Evolutionary conservation across 2,888 invertebrate species (phyloP), one percentile per base, ranked within the genome.

Genomic region (Agonopterix arenella): DNA sequence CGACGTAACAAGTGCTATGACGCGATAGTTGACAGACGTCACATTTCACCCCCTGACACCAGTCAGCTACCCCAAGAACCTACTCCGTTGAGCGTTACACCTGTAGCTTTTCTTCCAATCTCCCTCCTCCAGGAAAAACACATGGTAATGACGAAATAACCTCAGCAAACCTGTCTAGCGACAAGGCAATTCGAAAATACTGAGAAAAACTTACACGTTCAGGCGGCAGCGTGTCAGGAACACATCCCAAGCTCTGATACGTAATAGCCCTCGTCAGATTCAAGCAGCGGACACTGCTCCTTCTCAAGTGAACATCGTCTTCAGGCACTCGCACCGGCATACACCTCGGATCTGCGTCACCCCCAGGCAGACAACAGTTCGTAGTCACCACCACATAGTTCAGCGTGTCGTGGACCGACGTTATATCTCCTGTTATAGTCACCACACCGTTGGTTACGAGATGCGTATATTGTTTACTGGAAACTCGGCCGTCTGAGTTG

Each of bases 231-330:
- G 60, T 58, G 0, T 44, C 28, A 0, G 64, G 54, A 0, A 66
- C 60, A 47, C 78, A 78, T 0, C 74, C 74, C 5, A 75, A n/a
- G 4, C 56, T 49, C 56, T 76, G 76, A 45, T 68, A 76, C 0
- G 76, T 74, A 36, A 73, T 63, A 0, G 72, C 64, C 1, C 69
- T 54, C 0, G 78, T 77, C 45, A 77, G 52, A 46, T 79, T 79
- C 44, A 79, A 50, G 16, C 78, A 79, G 0, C 78, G 57, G 1
- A 76, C 58, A 28, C 51, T 51, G 37, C 64, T 70, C 7, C 57
- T 50, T 4, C 75, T 57, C 11, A 76, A 54, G 37, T 72, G 68
- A 0, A 70, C 52, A 40, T 77, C 77, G 44, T 76, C 69, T 0
- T 58, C 54, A 0, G 65, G 50, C 8, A 79, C 75, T 5, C 49